Percentiles rank a stretch among this genome's conserved stretches.
Evolutionary conservation across 2,797 vertebrate species (phyloP).

Genomic region (Meriones psammophilus): DNA sequence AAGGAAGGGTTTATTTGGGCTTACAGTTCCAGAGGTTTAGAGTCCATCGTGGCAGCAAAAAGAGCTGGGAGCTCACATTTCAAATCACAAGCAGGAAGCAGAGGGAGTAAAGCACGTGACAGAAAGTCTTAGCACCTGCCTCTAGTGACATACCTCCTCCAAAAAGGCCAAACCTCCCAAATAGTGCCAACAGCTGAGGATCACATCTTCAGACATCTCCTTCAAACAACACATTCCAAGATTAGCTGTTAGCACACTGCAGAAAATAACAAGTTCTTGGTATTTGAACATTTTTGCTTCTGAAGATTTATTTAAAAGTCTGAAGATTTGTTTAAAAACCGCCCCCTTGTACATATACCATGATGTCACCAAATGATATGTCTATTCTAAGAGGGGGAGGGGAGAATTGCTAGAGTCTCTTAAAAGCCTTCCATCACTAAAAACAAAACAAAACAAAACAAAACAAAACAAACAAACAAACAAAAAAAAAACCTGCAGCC

Average conservation of each 20-base stretch:
- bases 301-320: neutral
- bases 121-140: neutral
- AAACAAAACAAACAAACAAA: neutral
- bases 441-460: neutral
- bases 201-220: neutral
- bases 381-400: neutral
- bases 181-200: neutral
- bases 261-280: neutral
- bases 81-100: neutral
- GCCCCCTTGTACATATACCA: neutral
- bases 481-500: neutral
- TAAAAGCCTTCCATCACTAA: neutral
- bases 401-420: neutral
- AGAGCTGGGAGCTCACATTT: neutral
- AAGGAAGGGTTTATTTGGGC: neutral
- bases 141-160: neutral
- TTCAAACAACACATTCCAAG: neutral
- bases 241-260: neutral
- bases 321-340: neutral
- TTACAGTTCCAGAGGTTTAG: neutral
- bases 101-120: neutral
- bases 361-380: conserved; percentile 1
- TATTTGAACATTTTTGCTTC: neutral
- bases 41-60: neutral
- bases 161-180: neutral